Evolutionary conservation across 2,113 vertebrate species (phyloP).

Genomic region (Calyptomena viridis): DNA sequence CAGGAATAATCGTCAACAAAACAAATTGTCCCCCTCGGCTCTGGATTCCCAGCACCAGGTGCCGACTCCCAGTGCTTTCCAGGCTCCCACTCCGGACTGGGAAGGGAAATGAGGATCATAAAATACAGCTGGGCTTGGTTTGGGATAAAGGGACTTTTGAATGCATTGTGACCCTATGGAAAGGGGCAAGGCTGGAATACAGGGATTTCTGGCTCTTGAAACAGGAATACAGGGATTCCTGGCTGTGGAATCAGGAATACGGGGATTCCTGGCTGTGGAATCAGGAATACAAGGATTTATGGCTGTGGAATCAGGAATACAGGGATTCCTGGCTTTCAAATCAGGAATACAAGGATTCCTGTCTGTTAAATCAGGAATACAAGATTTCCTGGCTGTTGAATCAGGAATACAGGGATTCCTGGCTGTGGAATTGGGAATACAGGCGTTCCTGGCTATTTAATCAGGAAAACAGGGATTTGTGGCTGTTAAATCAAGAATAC

Average conservation of each 20-base stretch:
- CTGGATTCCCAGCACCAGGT: neutral
- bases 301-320: too few species aligned
- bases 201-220: neutral
- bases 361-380: neutral
- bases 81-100: neutral
- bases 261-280: neutral
- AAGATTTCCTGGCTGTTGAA: neutral
- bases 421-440: rapidly evolving
- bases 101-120: neutral
- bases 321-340: rapidly evolving
- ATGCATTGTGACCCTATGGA: rapidly evolving
- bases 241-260: rapidly evolving
- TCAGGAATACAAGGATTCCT: neutral
- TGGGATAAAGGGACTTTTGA: neutral
- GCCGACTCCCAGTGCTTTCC: neutral
- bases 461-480: neutral
- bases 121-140: neutral
- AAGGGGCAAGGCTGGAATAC: neutral
- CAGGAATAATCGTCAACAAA: neutral
- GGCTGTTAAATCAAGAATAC: neutral
- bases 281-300: rapidly evolving
- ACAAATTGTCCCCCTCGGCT: neutral
- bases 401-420: neutral
- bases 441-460: neutral
- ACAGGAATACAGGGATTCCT: neutral